Conservation (phyloP, 2,888 invertebrate genomes). For the Polydrusus pterygomalis region DNA sequence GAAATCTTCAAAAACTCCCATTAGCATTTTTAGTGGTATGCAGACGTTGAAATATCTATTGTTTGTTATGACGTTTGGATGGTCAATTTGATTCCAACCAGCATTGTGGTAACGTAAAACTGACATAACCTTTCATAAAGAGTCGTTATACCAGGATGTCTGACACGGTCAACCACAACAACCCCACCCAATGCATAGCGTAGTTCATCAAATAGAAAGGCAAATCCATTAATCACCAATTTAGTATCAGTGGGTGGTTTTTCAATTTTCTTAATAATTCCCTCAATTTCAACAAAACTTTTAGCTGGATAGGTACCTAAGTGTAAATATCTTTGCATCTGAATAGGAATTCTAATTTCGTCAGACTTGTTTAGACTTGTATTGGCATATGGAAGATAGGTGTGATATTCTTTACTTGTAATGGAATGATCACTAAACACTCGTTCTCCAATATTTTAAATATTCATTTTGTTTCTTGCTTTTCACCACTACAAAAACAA, state of each 20-base stretch:
- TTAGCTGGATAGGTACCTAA: constrained; percentile 60
- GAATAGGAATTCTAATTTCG: constrained; percentile 64
- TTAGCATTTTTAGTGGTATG: constrained; percentile 26
- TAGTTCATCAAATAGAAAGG: constrained; percentile 51
- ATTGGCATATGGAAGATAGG: constrained; percentile 61
- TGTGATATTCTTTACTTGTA: constrained; percentile 58
- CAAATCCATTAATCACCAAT: no score
- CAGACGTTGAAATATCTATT: constrained; percentile 19
- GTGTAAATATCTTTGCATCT: constrained; percentile 60
- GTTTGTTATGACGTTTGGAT: background rate
- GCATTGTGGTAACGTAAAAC: constrained; percentile 15
- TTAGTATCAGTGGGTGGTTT: background rate
- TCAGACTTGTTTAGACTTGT: constrained; percentile 54
- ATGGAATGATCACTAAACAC: constrained; percentile 58
- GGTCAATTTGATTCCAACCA: constrained; percentile 11
- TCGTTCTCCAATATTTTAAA: constrained; percentile 51
- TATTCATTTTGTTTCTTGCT: constrained; percentile 40
- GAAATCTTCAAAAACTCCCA: constrained; percentile 32
- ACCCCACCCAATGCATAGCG: constrained; percentile 57
- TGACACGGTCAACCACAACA: constrained; percentile 41
- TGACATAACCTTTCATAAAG: constrained; percentile 8
- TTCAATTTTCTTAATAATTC: constrained; percentile 43
- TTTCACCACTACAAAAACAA: background rate
- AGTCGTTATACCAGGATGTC: constrained; percentile 54
- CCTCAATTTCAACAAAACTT: constrained; percentile 58